These are phyloP conservation scores for Sarcoramphus papa DNA, from an alignment of 2,797 vertebrate genomes.

Conservation along the genomic window DNA sequence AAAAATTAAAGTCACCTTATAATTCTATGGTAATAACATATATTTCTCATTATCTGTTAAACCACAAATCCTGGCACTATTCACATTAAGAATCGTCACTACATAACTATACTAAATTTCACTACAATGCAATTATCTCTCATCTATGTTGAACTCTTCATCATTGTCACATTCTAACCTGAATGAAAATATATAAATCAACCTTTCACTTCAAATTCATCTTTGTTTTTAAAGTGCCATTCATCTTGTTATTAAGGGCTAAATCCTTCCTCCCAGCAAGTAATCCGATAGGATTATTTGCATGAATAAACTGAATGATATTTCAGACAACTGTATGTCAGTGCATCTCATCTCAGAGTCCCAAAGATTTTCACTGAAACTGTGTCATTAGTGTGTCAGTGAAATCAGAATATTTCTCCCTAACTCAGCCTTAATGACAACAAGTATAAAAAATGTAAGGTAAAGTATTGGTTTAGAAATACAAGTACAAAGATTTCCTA, in stretches of 20 bases:
- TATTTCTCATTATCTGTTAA: not conserved
- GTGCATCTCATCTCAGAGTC: not conserved
- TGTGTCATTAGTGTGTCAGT: not conserved
- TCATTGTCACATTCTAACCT: not conserved
- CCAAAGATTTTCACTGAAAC: not conserved
- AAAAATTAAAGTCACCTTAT: not conserved
- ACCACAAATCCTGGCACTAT: not conserved
- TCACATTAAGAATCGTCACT: not conserved
- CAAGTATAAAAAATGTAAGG: not conserved
- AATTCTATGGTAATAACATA: not conserved
- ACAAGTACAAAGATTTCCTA: not conserved
- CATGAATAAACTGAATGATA: not conserved
- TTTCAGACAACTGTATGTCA: not conserved
- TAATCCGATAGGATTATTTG: slow-evolving; percentile 33
- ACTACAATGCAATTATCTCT: not conserved
- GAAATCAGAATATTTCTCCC: not conserved
- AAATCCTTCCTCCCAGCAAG: not conserved
- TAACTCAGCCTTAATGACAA: not conserved
- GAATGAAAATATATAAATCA: slow-evolving; percentile 9
- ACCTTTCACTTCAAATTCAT: not conserved
- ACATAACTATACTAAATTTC: not conserved
- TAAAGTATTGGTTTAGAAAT: not conserved
- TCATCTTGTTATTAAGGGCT: not conserved
- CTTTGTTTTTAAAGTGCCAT: not conserved
- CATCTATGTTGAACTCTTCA: not conserved